A percentile compares a stretch with the other conserved stretches of the same genome.
These are phyloP conservation scores for Drosophila kokeensis DNA, from an alignment of 2,888 invertebrate genomes.

Conservation along the genomic window DNA sequence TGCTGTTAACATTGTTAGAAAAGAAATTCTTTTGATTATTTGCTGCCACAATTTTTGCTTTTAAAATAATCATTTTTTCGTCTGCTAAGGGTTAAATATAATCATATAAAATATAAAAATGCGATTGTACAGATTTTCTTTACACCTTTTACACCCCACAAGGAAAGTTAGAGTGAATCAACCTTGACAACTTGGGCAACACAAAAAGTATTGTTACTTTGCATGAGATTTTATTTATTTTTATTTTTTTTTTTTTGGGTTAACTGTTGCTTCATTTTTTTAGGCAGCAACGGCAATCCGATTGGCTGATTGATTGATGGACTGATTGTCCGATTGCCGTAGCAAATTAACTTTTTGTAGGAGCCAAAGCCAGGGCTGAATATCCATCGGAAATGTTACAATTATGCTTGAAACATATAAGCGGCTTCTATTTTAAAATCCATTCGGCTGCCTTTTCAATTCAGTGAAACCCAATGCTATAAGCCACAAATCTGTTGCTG, in stretches of 20 bases:
- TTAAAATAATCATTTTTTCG: conserved; percentile 1
- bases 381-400: conserved; percentile 10
- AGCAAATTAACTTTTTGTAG: conserved; percentile 18
- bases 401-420: conserved; percentile 14
- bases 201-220: conserved; percentile 1
- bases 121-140: background rate
- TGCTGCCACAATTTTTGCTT: background rate
- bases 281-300: conserved; percentile 7
- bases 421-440: conserved; percentile 7
- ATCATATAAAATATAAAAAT: background rate
- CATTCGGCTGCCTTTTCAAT: conserved; percentile 19
- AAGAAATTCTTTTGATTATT: background rate
- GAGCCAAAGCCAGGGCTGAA: background rate
- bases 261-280: conserved; percentile 1
- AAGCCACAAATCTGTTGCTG: conserved; percentile 15
- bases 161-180: background rate
- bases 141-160: background rate
- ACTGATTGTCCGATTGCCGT: conserved; percentile 7
- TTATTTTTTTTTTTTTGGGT: background rate
- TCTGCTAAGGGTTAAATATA: background rate
- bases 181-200: background rate
- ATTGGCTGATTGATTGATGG: conserved; percentile 17
- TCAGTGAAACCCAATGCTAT: conserved; percentile 33
- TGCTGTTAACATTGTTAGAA: background rate
- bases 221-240: background rate